Percentiles rank a stretch among this genome's conserved stretches.
Conservation (phyloP, 1,140 invertebrate genomes). For the Rhynchophorus ferrugineus region DNA sequence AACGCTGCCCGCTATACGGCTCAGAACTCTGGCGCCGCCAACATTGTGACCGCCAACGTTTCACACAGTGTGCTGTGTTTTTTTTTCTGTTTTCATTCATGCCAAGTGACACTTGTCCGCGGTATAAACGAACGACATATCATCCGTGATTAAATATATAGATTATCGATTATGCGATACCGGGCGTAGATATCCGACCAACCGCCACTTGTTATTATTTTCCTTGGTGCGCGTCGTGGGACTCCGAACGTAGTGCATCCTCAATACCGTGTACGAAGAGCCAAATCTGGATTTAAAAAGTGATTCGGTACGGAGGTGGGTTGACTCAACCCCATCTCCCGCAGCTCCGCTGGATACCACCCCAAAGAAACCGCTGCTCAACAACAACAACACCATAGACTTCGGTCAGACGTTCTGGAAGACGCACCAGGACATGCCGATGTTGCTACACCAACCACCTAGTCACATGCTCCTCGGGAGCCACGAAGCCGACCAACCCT, state of each 20-base stretch:
- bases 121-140: no score
- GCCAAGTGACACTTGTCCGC: conserved; percentile 2
- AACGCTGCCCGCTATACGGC: conserved; percentile 33
- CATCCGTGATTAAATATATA: no score
- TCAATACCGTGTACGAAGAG: no score
- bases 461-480: conserved; percentile 34
- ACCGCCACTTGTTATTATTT: no score
- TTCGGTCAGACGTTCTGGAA: conserved; percentile 34
- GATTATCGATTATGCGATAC: no score
- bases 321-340: conserved; percentile 37
- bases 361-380: conserved; percentile 25
- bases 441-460: conserved; percentile 39
- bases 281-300: conserved; percentile 41
- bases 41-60: conserved; percentile 17
- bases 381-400: conserved; percentile 40
- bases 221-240: no score
- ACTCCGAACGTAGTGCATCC: no score
- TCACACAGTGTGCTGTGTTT: conserved; percentile 4
- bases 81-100: conserved; percentile 7
- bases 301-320: conserved; percentile 40
- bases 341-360: conserved; percentile 31
- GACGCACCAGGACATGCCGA: conserved; percentile 36
- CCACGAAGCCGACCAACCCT: conserved; percentile 39
- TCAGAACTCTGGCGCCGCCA: conserved; percentile 32
- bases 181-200: no score